Conservation (phyloP, 2,888 invertebrate genomes). For the Epistrophe grossulariae region DNA sequence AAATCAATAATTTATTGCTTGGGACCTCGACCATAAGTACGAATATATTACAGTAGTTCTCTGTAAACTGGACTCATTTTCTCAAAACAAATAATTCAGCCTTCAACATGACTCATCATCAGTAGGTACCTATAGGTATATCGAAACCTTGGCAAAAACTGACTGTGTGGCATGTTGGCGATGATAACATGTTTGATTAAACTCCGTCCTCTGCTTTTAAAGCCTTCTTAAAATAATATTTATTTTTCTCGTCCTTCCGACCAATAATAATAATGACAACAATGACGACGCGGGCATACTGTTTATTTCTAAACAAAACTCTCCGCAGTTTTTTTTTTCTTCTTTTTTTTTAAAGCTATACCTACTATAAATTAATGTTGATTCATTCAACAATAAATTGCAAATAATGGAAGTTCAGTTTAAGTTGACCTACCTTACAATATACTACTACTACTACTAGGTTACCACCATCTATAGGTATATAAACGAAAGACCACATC, state of each 20-base stretch:
- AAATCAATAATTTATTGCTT: no score
- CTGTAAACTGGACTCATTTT: no score
- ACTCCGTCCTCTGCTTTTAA: neutral
- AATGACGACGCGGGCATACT: conserved; percentile 1
- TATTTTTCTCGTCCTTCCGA: conserved; percentile 31
- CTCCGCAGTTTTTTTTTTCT: neutral
- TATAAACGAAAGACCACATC: conserved; percentile 7
- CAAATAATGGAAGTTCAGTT: conserved; percentile 36
- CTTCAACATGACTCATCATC: no score
- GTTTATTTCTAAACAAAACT: conserved; percentile 26
- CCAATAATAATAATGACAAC: conserved; percentile 31
- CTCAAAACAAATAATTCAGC: no score
- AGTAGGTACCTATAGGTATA: no score
- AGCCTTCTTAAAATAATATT: neutral
- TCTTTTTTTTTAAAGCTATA: no score
- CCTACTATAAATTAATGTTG: conserved; percentile 32
- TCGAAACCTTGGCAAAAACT: neutral
- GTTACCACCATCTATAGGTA: neutral
- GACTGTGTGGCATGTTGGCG: neutral
- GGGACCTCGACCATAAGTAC: no score
- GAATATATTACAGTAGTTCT: no score
- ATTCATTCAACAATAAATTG: conserved; percentile 44
- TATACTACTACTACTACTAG: neutral
- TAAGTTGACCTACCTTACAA: conserved; percentile 43
- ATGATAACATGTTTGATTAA: neutral